Evolutionary conservation across 92 coral and sea anemone species (phyloP), one percentile per base, ranked within the genome.

Genomic region (Umimayanthus kanabou): DNA sequence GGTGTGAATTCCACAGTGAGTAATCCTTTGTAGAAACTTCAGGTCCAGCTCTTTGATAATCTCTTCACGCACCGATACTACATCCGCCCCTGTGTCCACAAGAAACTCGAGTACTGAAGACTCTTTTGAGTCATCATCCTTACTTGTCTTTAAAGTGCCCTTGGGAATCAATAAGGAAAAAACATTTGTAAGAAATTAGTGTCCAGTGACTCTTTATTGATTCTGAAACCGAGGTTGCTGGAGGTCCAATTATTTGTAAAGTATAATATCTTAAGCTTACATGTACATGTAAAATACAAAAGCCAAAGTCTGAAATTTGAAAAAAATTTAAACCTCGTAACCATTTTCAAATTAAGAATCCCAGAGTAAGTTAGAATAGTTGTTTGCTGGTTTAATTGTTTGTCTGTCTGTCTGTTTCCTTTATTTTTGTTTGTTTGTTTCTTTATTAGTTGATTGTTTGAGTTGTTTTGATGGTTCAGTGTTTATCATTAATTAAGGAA

Each of bases 11-110:
- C 85, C 95, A 75, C 90, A 81, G 89, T 94, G 98, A 47, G 43
- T 82, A 61, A 90, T 91, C 65, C 64, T 70, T 25, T 94, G 93
- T 26, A 57, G 82, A 42, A 78, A 80, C 23, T 85, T 78, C 50
- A 94, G 73, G 16, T 85, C 77, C 55, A 94, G 88, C 47, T 91
- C 89, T 39, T 85, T 73, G 30, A 94, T 94, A 89, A 94, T 74
- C 85, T 88, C 93, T 39, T 86, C 82, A 82, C 89, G 82, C 22
- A 93, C 64, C 4, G 98, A 89, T 37, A 89, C 94, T 11, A 90
- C 90, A 85, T 94, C 98, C 86, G 95, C 93, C 58, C 95, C 98
- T 57, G 94, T 91, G 84, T 94, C 98, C 30, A 94, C 89, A 89
- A 94, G 87, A 79, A 94, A 94, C 93, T 88, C 93, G 25, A 94